phyloP scores from a whole-genome alignment of 2,888 invertebrate species.

The Caenorhabditis imperialis region DNA sequence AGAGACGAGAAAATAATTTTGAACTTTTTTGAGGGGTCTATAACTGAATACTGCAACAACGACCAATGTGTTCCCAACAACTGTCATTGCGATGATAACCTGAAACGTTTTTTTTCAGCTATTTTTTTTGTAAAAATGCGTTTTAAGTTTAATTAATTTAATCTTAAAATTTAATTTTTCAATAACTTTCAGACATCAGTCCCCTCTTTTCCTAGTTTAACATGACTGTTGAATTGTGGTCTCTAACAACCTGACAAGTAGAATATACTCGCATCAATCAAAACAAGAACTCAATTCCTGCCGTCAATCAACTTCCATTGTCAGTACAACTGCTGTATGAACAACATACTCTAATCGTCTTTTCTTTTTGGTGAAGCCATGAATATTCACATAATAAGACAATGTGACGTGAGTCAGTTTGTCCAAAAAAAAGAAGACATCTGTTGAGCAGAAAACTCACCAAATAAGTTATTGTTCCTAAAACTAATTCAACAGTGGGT shows the following conservation, averaged over 20 bases:
- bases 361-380: conserved; percentile 25
- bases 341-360: conserved; percentile 19
- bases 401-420: conserved; percentile 1
- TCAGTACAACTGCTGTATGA: no score
- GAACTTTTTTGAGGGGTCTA: conserved; percentile 81
- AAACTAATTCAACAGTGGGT: conserved; percentile 75
- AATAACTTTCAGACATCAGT: no score
- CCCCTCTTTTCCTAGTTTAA: no score
- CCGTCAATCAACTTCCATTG: conserved; percentile 3
- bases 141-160: no score
- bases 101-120: no score
- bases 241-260: no score
- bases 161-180: no score
- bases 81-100: conserved; percentile 89
- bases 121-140: no score
- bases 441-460: conserved; percentile 83
- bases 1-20: conserved; percentile 96
- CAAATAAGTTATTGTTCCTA: conserved; percentile 84
- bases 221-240: no score
- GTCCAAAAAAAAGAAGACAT: conserved; percentile 80
- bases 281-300: no score
- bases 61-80: conserved; percentile 92
- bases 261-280: no score
- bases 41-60: conserved; percentile 96
- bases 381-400: conserved; percentile 33